Evolutionary conservation across 1,140 invertebrate genomes (phyloP).

Genomic region (Drosophila bifasciata): DNA sequence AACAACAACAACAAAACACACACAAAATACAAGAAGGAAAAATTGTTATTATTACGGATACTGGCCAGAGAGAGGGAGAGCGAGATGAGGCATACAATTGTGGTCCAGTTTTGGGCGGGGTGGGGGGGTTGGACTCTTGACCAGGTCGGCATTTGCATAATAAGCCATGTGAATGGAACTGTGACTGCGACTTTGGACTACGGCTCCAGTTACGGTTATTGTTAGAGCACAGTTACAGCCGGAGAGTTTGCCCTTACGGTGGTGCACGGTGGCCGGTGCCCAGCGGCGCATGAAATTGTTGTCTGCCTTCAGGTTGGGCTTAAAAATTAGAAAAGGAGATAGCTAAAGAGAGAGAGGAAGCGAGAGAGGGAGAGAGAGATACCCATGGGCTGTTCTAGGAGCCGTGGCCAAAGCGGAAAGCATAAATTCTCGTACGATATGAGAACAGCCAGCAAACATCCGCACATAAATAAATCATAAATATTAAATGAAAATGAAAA

Average conservation of each 20-base stretch:
- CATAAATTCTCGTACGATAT: conserved; percentile 79
- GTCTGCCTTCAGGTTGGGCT: conserved; percentile 61
- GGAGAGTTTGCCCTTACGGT: conserved; percentile 2
- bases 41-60: conserved; percentile 55
- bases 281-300: conserved; percentile 78
- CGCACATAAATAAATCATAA: conserved; percentile 82
- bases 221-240: conserved; percentile 16
- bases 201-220: conserved; percentile 38
- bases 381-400: conserved; percentile 15
- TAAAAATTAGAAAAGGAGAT: conserved; percentile 49
- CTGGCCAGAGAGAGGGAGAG: conserved; percentile 7
- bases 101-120: conserved; percentile 46
- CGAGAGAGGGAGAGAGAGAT: conserved; percentile 8
- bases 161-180: conserved; percentile 67
- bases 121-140: conserved; percentile 6
- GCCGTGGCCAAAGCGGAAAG: conserved; percentile 71
- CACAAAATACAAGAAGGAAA: conserved; percentile 12
- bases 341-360: not conserved
- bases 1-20: not conserved
- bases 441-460: conserved; percentile 77
- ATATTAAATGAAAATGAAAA: conserved; percentile 83
- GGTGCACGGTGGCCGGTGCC: conserved; percentile 25
- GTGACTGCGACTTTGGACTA: conserved; percentile 43
- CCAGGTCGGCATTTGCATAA: conserved; percentile 69
- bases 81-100: conserved; percentile 36